A percentile compares a stretch with the other conserved stretches of the same genome.
phyloP scores from a whole-genome alignment of 2,113 vertebrate species.

The Noctilio leporinus region DNA sequence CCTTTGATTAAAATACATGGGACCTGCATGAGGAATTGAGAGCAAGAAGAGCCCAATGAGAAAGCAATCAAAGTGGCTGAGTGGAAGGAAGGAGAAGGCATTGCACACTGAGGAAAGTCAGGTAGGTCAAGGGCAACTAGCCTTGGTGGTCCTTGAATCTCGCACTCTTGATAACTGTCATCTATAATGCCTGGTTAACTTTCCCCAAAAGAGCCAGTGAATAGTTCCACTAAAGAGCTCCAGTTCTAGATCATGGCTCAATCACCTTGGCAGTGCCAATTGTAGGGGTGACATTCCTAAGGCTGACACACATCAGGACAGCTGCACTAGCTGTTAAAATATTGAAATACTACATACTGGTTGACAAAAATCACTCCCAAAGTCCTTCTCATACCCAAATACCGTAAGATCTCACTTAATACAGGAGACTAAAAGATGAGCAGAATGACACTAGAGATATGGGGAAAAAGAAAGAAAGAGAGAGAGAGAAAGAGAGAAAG shows the following conservation, averaged over 20 bases:
- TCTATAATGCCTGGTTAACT: too few species aligned
- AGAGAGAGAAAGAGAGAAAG: too few species aligned
- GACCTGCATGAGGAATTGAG: not conserved
- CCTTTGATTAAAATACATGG: slow-evolving; percentile 21
- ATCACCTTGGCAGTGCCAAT: not conserved
- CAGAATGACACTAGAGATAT: too few species aligned
- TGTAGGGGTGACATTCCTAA: not conserved
- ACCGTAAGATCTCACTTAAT: too few species aligned
- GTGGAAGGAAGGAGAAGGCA: not conserved
- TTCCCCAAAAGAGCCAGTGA: not conserved
- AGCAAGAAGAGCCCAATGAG: not conserved
- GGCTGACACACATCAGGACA: not conserved
- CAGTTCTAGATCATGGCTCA: not conserved
- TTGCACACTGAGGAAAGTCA: not conserved
- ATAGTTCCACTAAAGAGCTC: not conserved
- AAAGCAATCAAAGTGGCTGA: not conserved
- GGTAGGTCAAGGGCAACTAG: not conserved
- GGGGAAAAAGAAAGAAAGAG: too few species aligned
- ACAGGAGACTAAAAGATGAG: too few species aligned
- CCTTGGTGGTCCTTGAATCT: not conserved
- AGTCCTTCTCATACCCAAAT: not conserved
- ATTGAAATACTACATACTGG: not conserved
- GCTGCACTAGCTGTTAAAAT: not conserved
- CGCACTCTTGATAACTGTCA: not conserved
- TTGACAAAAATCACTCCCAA: not conserved